A percentile compares a stretch with the other conserved stretches of the same genome.
phyloP scores from a whole-genome alignment of 2,797 vertebrate species.

The Pseudocheirus occidentalis region DNA sequence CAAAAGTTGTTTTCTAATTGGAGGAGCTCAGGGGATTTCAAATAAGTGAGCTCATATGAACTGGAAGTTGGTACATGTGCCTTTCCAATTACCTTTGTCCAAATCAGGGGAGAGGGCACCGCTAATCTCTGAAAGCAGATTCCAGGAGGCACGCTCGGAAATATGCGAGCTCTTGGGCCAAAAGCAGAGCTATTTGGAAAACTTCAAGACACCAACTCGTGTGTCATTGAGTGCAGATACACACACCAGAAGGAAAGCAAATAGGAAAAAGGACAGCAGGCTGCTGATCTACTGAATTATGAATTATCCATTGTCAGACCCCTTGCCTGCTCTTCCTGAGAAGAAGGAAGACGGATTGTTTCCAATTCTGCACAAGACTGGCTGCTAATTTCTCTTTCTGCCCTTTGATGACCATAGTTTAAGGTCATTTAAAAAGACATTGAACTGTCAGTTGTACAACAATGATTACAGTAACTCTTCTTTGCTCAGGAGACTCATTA shows the following conservation, averaged over 20 bases:
- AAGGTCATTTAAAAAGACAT: slow-evolving; percentile 3
- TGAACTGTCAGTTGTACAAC: background rate
- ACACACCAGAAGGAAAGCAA: slow-evolving; percentile 40
- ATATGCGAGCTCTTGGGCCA: slow-evolving; percentile 65
- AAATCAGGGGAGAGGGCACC: slow-evolving; percentile 85
- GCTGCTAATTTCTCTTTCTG: background rate
- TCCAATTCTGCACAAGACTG: background rate
- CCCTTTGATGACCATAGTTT: background rate
- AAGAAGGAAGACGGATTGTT: slow-evolving; percentile 19
- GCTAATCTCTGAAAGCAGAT: slow-evolving; percentile 85
- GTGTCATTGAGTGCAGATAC: slow-evolving; percentile 64
- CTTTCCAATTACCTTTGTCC: slow-evolving; percentile 87
- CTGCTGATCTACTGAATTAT: slow-evolving; percentile 17
- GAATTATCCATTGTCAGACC: slow-evolving; percentile 5
- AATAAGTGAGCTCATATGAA: slow-evolving; percentile 86
- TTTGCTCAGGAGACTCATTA: background rate
- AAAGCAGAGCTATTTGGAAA: slow-evolving; percentile 68
- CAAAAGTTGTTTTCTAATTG: slow-evolving; percentile 91
- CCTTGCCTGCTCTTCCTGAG: slow-evolving; percentile 7
- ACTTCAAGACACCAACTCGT: slow-evolving; percentile 60
- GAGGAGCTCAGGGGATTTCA: slow-evolving; percentile 87
- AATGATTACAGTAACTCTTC: background rate
- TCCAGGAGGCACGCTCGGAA: slow-evolving; percentile 82
- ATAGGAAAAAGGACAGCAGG: background rate
- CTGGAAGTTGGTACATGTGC: slow-evolving; percentile 87